Base-by-base conservation (phyloP, 2,888 invertebrate genomes). In the Yponomeuta malinellus region DNA sequence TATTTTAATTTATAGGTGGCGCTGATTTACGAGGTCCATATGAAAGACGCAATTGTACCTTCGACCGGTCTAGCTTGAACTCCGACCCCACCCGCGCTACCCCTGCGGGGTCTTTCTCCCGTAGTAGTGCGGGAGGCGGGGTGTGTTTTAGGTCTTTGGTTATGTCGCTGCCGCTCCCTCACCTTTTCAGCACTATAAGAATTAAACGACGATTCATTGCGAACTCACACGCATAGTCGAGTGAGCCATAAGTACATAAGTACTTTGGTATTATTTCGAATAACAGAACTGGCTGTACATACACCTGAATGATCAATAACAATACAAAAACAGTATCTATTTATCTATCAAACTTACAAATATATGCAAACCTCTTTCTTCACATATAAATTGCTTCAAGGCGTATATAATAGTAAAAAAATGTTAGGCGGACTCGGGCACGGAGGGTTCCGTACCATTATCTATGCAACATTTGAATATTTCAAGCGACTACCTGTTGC, bases 21-120 rank as follows among this genome's bases (percentile, higher is more conserved):
- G 77, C 82, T 90, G 89, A 90, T 90, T 89, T 89, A 90, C 84
- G 86, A 83, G 81, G 82, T 83, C 85, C 85, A 83, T 87, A 84
- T 86, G 85, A 84, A 84, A 86, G 87, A 86, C 82, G 71, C 72
- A 71, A 71, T 70, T 68, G 33, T 64, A 15, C 48, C 29, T 63
- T 48, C 4, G 0, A 52, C 71, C 68, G 69, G 43, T 71, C 12
- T 71, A 48, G 9, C 63, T 69, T 71, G 43, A 71, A 70, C 72
- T 67, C 71, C 72, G n/a, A 48, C 63, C 9, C 70, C 71, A 65
- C 63, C 70, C 69, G 31, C 71, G 70, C n/a, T 29, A 69, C 71
- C 73, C 70, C 70, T 64, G 48, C 68, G 48, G 63, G 75, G 63
- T 29, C 75, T 69, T 5, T 65, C 68, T 70, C 74, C 70, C 64